phyloP scores from a whole-genome alignment of 2,113 vertebrate genomes.

The Hemicordylus capensis region DNA sequence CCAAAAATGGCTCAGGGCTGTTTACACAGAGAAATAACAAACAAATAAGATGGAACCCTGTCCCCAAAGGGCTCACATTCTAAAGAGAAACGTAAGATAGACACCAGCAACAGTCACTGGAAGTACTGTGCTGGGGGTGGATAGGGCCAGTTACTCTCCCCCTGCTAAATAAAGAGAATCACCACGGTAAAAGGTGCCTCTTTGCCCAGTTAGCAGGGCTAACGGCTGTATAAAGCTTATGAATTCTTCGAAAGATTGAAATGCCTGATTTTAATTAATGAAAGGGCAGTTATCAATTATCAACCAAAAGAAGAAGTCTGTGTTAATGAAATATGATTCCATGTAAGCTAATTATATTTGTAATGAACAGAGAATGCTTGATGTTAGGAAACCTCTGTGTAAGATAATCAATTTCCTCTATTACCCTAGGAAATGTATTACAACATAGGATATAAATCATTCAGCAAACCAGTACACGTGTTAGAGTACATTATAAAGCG shows the following conservation, averaged over 20 bases:
- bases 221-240: too few relatives aligned
- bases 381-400: conserved; percentile 36
- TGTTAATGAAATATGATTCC: conserved; percentile 43
- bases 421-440: conserved; percentile 51
- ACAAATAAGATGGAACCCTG: too few relatives aligned
- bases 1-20: too few relatives aligned
- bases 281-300: conserved; percentile 24
- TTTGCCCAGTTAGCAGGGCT: too few relatives aligned
- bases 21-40: neutral
- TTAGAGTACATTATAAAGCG: conserved; percentile 48
- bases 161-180: too few relatives aligned
- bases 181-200: too few relatives aligned
- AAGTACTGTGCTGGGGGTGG: too few relatives aligned
- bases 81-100: too few relatives aligned
- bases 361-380: conserved; percentile 43
- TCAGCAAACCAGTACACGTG: conserved; percentile 35
- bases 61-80: too few relatives aligned
- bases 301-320: conserved; percentile 35
- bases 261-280: conserved; percentile 24
- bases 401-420: conserved; percentile 52
- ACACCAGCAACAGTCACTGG: too few relatives aligned
- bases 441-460: conserved; percentile 56
- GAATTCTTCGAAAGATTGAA: conserved; percentile 20
- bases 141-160: too few relatives aligned
- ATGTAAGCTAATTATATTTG: conserved; percentile 42